These are phyloP conservation scores for Pycnonotus jocosus DNA, from an alignment of 2,113 vertebrate species.

Conservation along the genomic window DNA sequence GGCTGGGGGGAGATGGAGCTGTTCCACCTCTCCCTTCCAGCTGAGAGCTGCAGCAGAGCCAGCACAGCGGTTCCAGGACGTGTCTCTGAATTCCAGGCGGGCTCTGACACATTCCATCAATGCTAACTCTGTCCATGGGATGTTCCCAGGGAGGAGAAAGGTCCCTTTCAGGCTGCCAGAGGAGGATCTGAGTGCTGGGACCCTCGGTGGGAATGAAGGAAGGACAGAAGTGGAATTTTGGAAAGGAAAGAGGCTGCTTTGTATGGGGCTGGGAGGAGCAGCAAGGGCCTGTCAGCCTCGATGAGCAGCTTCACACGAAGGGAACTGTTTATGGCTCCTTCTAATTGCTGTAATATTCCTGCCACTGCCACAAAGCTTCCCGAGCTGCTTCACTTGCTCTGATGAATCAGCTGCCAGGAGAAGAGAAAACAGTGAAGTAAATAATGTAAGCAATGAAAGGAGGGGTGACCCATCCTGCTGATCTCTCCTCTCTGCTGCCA, in stretches of 20 bases:
- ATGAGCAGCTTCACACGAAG: constrained; percentile 20
- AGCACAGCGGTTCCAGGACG: not conserved
- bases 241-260: constrained; percentile 18
- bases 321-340: constrained; percentile 41
- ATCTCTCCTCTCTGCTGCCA: not conserved
- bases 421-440: constrained; percentile 30
- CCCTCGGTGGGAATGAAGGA: not conserved
- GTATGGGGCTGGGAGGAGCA: not conserved
- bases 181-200: not conserved
- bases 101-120: not conserved
- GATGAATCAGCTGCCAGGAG: constrained; percentile 39
- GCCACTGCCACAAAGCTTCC: constrained; percentile 43
- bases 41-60: constrained; percentile 28
- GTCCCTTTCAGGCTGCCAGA: not conserved
- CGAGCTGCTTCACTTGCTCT: constrained; percentile 31
- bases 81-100: not conserved
- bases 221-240: not conserved
- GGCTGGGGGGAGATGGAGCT: not conserved
- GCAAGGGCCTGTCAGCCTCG: constrained; percentile 50
- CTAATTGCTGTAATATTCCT: constrained; percentile 59
- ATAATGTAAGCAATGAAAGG: constrained; percentile 21
- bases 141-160: not conserved
- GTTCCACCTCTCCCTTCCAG: not conserved
- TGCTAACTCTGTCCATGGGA: not conserved
- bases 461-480: not conserved